A percentile compares a stretch with the other conserved stretches of the same genome.
Conservation (phyloP, 2,113 vertebrate species). For the Perognathus longimembris region DNA sequence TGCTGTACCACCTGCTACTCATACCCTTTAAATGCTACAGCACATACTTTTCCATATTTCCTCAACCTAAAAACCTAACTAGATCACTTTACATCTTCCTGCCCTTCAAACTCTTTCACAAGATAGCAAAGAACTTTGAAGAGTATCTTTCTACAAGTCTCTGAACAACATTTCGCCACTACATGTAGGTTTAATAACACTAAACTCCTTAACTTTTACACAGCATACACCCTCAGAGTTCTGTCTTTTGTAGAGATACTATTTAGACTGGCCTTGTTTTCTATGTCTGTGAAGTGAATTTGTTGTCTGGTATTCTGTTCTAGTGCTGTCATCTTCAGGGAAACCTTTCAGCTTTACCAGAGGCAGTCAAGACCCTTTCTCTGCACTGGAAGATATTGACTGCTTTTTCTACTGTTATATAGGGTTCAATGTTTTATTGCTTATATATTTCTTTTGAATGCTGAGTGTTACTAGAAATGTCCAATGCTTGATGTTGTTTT, state of each 20-base stretch:
- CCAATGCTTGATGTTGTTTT: neutral
- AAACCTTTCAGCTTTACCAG: neutral
- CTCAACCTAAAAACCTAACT: neutral
- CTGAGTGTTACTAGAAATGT: neutral
- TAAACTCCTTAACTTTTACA: neutral
- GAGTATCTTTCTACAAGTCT: neutral
- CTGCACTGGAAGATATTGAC: neutral
- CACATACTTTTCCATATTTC: neutral
- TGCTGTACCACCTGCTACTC: neutral
- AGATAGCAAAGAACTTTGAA: neutral
- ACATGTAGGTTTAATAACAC: neutral
- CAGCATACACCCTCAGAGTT: neutral
- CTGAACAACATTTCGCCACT: neutral
- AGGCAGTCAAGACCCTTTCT: neutral
- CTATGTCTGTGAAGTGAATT: neutral
- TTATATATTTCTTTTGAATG: neutral
- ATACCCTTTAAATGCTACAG: neutral
- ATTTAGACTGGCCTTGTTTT: neutral
- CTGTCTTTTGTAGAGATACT: too few relatives aligned
- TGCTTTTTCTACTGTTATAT: neutral
- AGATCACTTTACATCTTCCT: neutral
- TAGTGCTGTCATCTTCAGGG: neutral
- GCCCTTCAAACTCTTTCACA: neutral
- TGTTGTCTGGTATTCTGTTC: neutral
- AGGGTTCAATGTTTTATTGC: neutral